Evolutionary conservation across 1,140 invertebrate genomes (phyloP).

Genomic region (Ruditapes philippinarum): DNA sequence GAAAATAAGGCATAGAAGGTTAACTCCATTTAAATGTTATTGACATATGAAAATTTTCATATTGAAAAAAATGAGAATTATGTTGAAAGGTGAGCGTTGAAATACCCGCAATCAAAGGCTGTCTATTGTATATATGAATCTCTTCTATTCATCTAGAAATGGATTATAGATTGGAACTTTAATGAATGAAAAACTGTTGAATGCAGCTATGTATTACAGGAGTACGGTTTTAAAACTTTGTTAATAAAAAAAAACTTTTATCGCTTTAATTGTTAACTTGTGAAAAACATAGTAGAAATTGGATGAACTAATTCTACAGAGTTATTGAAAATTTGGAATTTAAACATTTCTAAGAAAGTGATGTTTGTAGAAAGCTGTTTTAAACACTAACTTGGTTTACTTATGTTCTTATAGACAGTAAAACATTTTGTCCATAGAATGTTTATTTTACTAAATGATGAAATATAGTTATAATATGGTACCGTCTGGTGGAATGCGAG

Average conservation of each 20-base stretch:
- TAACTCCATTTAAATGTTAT: not conserved
- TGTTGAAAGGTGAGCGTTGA: not conserved
- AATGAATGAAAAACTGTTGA: not conserved
- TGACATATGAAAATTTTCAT: conserved; percentile 5
- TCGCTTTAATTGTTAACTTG: not conserved
- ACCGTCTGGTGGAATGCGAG: conserved; percentile 45
- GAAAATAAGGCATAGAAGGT: not conserved
- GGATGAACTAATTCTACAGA: not conserved
- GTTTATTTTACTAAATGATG: not conserved
- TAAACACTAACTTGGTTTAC: too few relatives aligned
- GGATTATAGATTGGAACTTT: not conserved
- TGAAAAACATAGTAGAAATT: not conserved
- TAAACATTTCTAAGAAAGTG: not conserved
- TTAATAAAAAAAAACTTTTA: not conserved
- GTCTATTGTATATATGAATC: not conserved
- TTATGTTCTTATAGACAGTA: too few relatives aligned
- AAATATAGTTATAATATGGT: conserved; percentile 10
- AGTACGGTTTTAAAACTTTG: not conserved
- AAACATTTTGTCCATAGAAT: too few relatives aligned
- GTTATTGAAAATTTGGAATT: not conserved
- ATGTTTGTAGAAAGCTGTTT: too few relatives aligned
- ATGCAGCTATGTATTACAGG: not conserved
- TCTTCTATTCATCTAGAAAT: not conserved
- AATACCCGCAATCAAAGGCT: not conserved
- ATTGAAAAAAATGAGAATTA: conserved; percentile 2